Percentiles rank a stretch among this genome's conserved stretches.
Evolutionary conservation across 1,140 invertebrate species (phyloP).

Genomic region (Caligus rogercresseyi): DNA sequence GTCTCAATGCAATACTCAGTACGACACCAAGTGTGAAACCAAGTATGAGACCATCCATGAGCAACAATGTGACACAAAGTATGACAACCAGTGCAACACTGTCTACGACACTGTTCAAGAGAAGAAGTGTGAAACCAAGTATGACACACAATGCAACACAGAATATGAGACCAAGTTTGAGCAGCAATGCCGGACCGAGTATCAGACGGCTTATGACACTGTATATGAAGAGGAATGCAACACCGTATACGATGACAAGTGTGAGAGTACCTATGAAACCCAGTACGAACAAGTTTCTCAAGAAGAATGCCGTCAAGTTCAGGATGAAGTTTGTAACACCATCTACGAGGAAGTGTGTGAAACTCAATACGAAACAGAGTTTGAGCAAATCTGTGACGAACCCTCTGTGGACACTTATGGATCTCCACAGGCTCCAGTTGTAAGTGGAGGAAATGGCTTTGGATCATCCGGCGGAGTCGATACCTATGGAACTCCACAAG

Average conservation of each 20-base stretch:
- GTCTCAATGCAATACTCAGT: slow-evolving; percentile 6
- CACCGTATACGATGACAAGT: slow-evolving; percentile 15
- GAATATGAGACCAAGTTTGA: slow-evolving; percentile 11
- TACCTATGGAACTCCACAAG: slow-evolving; percentile 15
- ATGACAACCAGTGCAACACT: slow-evolving; percentile 14
- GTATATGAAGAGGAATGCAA: slow-evolving; percentile 6
- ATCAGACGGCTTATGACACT: slow-evolving; percentile 6
- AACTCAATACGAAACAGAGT: slow-evolving; percentile 16
- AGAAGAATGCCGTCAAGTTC: slow-evolving; percentile 16
- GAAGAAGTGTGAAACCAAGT: slow-evolving; percentile 19
- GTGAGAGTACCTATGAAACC: slow-evolving; percentile 17
- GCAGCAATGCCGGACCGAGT: slow-evolving; percentile 17
- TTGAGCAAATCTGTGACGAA: slow-evolving; percentile 15
- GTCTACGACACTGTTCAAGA: slow-evolving; percentile 16
- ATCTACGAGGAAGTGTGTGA: slow-evolving; percentile 10
- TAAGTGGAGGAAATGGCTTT: neutral
- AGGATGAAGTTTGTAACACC: slow-evolving; percentile 7
- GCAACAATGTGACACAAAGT: slow-evolving; percentile 15
- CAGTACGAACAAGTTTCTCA: slow-evolving; percentile 3
- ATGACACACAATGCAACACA: neutral
- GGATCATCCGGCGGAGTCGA: neutral
- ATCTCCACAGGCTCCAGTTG: slow-evolving; percentile 11
- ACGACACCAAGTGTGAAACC: slow-evolving; percentile 19
- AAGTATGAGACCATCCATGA: slow-evolving; percentile 15
- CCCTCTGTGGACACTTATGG: slow-evolving; percentile 9